A percentile compares a stretch with the other conserved stretches of the same genome.
Evolutionary conservation across 2,113 vertebrate species (phyloP).

Genomic region (Candoia aspera): DNA sequence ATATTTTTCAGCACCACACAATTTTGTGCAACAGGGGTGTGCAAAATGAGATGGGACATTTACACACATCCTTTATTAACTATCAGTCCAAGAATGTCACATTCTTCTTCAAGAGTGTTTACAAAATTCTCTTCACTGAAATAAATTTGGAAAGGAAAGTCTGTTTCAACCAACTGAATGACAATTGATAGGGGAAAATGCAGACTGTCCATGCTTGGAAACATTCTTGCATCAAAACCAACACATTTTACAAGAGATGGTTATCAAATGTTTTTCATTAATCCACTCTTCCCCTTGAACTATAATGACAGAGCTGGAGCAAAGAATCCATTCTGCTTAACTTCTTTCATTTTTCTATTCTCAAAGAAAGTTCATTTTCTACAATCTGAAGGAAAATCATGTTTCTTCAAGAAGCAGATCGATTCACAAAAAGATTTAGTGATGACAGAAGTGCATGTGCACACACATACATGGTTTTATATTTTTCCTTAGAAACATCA

Average conservation of each 20-base stretch:
- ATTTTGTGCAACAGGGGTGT: not conserved
- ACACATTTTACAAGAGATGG: slow-evolving; percentile 48
- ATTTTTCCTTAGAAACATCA: slow-evolving; percentile 41
- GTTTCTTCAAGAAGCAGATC: slow-evolving; percentile 55
- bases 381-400: slow-evolving; percentile 53
- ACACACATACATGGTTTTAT: not conserved
- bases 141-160: not conserved
- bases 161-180: not conserved
- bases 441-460: too few relatives aligned
- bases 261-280: slow-evolving; percentile 56
- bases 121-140: not conserved
- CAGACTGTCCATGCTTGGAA: not conserved
- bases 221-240: slow-evolving; percentile 42
- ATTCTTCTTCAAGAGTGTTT: not conserved
- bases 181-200: not conserved
- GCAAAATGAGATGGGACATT: not conserved
- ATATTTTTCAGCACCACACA: too few relatives aligned
- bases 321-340: slow-evolving; percentile 62
- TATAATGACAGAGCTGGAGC: slow-evolving; percentile 58
- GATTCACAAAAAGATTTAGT: slow-evolving; percentile 40
- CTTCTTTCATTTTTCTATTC: slow-evolving; percentile 67
- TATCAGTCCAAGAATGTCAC: not conserved
- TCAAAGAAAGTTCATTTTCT: slow-evolving; percentile 63
- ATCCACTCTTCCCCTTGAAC: slow-evolving; percentile 64
- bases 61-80: not conserved